Evolutionary conservation across 2,113 vertebrate species (phyloP).

Genomic region (Istiophorus platypterus): DNA sequence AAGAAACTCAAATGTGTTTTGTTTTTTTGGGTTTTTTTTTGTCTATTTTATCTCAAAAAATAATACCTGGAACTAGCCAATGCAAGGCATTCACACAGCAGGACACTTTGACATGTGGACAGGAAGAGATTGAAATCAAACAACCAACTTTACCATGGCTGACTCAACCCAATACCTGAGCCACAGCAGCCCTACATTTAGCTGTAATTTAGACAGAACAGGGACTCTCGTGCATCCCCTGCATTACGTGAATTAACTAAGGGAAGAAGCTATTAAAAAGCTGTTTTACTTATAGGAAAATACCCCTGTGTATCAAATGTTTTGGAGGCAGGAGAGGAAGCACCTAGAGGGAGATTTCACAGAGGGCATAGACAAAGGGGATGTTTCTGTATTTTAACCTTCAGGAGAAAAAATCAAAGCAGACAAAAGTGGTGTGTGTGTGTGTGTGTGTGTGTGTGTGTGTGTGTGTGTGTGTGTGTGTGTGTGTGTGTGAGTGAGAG

Average conservation of each 20-base stretch:
- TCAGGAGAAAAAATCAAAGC: constrained; percentile 24
- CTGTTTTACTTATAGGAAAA: constrained; percentile 21
- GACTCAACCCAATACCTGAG: not conserved
- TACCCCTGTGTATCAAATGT: constrained; percentile 10
- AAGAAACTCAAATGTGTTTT: not conserved
- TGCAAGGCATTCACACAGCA: not conserved
- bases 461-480: no score
- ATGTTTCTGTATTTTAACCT: constrained; percentile 21
- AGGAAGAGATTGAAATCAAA: not conserved
- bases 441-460: not conserved
- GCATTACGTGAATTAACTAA: not conserved
- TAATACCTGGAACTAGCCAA: not conserved
- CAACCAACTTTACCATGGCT: not conserved
- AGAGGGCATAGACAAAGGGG: not conserved
- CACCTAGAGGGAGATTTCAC: constrained; percentile 1
- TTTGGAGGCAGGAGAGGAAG: not conserved
- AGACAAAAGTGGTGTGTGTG: constrained; percentile 28
- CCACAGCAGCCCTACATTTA: not conserved
- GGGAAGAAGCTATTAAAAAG: not conserved
- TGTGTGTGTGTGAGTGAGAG: no score
- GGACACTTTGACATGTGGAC: not conserved
- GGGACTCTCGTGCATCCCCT: not conserved
- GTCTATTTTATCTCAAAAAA: not conserved
- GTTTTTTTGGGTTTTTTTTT: no score
- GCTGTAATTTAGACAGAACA: not conserved